phyloP scores from a whole-genome alignment of 2,113 vertebrate species.

The Pluvialis apricaria region DNA sequence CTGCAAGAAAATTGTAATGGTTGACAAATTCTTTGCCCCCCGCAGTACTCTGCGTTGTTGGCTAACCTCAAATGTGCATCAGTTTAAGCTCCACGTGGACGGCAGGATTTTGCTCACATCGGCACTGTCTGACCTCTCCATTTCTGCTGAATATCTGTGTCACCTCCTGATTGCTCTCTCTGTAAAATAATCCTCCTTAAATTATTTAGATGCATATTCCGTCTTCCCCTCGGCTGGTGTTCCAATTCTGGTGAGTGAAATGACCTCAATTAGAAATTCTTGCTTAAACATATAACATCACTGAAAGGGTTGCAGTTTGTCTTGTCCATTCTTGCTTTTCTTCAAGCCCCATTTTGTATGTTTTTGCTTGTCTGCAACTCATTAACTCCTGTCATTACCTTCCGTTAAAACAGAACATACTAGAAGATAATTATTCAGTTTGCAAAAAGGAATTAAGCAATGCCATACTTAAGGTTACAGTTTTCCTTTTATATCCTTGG shows the following conservation, averaged over 20 bases:
- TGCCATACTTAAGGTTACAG: slow-evolving; percentile 1
- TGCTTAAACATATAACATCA: slow-evolving; percentile 39
- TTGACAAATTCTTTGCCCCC: neutral
- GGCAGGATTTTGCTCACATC: neutral
- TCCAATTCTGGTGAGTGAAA: slow-evolving; percentile 39
- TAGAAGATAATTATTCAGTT: slow-evolving; percentile 4
- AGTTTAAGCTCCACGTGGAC: neutral
- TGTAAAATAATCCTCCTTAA: slow-evolving; percentile 62
- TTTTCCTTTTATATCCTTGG: neutral
- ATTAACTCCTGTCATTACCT: slow-evolving; percentile 32
- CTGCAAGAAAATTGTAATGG: slow-evolving; percentile 13
- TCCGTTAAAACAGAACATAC: slow-evolving; percentile 16
- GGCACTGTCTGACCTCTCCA: slow-evolving; percentile 17
- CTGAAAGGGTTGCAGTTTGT: neutral
- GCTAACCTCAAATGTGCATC: neutral
- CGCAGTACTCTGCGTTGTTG: neutral
- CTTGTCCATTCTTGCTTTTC: neutral
- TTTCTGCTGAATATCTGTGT: slow-evolving; percentile 30
- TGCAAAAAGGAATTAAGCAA: neutral
- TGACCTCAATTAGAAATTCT: slow-evolving; percentile 64
- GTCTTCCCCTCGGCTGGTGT: slow-evolving; percentile 25
- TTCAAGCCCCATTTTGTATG: neutral
- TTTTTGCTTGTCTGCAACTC: neutral
- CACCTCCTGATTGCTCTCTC: slow-evolving; percentile 5
- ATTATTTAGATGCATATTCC: slow-evolving; percentile 54